Evolutionary conservation across 2,888 invertebrate species (phyloP).

Genomic region (Silvanus unidentatus): DNA sequence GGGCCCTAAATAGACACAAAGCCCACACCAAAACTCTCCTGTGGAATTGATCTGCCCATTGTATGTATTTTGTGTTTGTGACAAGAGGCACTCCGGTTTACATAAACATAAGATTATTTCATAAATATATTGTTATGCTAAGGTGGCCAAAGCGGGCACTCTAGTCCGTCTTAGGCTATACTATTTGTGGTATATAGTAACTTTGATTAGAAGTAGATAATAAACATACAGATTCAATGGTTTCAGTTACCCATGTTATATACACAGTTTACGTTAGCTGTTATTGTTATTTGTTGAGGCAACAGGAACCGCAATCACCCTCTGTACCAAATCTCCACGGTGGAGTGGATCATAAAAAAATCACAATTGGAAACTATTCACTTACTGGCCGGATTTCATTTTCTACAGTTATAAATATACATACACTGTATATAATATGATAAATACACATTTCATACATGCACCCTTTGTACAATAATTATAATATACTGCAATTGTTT

Average conservation of each 20-base stretch:
- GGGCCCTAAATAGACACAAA: slow-evolving; percentile 85
- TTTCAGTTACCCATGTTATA: slow-evolving; percentile 47
- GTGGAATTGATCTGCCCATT: slow-evolving; percentile 41
- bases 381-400: slow-evolving; percentile 5
- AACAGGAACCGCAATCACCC: slow-evolving; percentile 21
- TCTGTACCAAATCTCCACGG: slow-evolving; percentile 14
- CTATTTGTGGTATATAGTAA: slow-evolving; percentile 52
- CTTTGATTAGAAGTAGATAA: slow-evolving; percentile 49
- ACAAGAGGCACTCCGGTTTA: slow-evolving; percentile 50
- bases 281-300: slow-evolving; percentile 47
- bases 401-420: slow-evolving; percentile 19
- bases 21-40: slow-evolving; percentile 59
- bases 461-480: slow-evolving; percentile 28
- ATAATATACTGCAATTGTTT: neutral
- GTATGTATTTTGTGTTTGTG: slow-evolving; percentile 38
- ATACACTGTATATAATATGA: slow-evolving; percentile 36
- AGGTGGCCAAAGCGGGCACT: slow-evolving; percentile 40
- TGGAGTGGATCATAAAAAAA: slow-evolving; percentile 4
- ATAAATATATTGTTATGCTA: slow-evolving; percentile 50
- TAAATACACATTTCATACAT: slow-evolving; percentile 31
- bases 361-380: slow-evolving; percentile 24
- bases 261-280: slow-evolving; percentile 46
- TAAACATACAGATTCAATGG: slow-evolving; percentile 49
- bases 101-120: slow-evolving; percentile 49
- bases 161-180: slow-evolving; percentile 36